Conservation (phyloP, 2,888 invertebrate species). For the Oasisia sp. region DNA sequence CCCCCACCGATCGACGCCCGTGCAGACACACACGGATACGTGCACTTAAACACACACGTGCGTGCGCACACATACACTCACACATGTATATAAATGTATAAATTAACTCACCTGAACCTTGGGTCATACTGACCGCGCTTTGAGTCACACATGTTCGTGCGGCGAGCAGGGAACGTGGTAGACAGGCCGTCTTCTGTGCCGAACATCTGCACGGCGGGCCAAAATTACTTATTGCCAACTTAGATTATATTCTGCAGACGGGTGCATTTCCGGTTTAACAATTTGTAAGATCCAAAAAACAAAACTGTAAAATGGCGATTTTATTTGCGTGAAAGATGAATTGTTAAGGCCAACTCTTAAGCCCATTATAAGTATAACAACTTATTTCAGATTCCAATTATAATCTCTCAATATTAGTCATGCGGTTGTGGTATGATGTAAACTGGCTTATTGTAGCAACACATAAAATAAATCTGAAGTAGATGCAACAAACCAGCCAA, state of each 20-base stretch:
- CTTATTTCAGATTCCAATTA: background rate
- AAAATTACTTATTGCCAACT: no score
- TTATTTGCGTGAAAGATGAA: background rate
- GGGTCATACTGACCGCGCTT: background rate
- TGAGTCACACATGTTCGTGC: background rate
- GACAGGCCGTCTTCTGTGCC: background rate
- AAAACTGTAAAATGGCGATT: background rate
- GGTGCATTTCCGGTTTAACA: background rate
- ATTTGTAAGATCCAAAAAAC: background rate
- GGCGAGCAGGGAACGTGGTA: conserved; percentile 10
- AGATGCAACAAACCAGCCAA: background rate
- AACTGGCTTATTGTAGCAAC: background rate
- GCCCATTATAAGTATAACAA: background rate
- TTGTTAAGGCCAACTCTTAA: background rate
- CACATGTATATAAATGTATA: background rate
- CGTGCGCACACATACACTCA: no score
- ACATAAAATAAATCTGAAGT: background rate
- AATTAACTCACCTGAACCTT: background rate
- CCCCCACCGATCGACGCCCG: no score
- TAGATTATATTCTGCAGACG: background rate
- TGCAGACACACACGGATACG: no score
- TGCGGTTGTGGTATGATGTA: background rate
- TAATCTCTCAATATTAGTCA: background rate
- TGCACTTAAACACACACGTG: no score
- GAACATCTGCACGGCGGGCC: background rate